phyloP scores from a whole-genome alignment of 2,113 vertebrate species.

The Oreochromis tanganicae region DNA sequence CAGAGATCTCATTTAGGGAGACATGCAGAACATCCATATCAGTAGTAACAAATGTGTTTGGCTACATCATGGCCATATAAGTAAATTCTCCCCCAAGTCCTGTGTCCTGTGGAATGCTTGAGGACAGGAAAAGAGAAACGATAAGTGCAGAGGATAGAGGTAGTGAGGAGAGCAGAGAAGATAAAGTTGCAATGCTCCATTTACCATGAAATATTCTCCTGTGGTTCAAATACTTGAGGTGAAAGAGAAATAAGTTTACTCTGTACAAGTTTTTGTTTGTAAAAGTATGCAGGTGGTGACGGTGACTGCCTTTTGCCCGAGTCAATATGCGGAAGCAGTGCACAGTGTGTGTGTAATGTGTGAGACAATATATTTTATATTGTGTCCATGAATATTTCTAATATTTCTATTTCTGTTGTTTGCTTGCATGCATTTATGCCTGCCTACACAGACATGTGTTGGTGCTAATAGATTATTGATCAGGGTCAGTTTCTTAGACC shows the following conservation, averaged over 20 bases:
- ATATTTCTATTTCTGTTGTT: background rate
- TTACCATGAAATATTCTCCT: constrained; percentile 44
- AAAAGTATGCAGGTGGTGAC: background rate
- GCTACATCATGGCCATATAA: background rate
- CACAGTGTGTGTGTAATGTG: background rate
- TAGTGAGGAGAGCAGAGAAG: constrained; percentile 15
- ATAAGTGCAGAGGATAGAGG: constrained; percentile 35
- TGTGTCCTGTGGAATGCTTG: constrained; percentile 2
- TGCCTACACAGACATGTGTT: background rate
- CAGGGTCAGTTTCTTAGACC: background rate
- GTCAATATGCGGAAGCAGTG: background rate
- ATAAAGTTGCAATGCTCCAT: constrained; percentile 46
- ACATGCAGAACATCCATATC: background rate
- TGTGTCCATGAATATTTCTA: background rate
- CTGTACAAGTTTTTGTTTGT: constrained; percentile 7
- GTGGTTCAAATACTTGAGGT: constrained; percentile 28
- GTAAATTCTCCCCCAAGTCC: background rate
- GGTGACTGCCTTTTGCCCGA: background rate
- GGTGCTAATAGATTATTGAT: constrained; percentile 43
- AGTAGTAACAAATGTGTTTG: background rate
- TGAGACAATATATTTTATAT: background rate
- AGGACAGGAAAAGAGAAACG: constrained; percentile 20
- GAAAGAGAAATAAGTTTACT: constrained; percentile 32
- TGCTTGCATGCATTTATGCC: background rate
- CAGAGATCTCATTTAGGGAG: background rate